phyloP scores from a whole-genome alignment of 2,797 vertebrate genomes.

The Danio tinwini region DNA sequence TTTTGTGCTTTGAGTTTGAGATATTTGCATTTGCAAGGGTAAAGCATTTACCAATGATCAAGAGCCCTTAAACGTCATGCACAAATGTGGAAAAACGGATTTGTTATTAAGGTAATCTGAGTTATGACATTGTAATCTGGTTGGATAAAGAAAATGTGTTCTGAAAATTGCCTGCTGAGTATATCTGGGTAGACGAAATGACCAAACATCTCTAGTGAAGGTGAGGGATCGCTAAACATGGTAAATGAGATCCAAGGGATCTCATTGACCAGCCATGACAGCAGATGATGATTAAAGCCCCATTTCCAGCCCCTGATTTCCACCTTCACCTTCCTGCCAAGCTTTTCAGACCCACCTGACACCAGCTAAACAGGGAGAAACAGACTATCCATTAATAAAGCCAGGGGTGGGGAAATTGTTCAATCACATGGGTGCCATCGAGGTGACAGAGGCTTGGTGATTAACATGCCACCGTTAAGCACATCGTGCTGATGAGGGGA shows the following conservation, averaged over 20 bases:
- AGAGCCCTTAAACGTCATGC: no score
- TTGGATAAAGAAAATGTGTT: no score
- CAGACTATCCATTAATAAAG: constrained; percentile 7
- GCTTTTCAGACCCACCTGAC: not conserved
- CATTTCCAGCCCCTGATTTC: not conserved
- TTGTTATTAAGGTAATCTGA: no score
- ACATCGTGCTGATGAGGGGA: constrained; percentile 6
- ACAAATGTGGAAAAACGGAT: no score
- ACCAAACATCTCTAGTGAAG: not conserved
- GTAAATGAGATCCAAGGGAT: constrained; percentile 19
- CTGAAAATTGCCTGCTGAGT: not conserved
- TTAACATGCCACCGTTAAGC: constrained; percentile 17
- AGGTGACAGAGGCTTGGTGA: constrained; percentile 7
- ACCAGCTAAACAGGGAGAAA: not conserved
- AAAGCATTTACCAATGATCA: no score
- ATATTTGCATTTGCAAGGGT: no score
- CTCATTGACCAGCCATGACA: not conserved
- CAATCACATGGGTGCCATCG: constrained; percentile 21
- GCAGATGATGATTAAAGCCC: constrained; percentile 13
- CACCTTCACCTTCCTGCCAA: not conserved
- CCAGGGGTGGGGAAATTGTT: constrained; percentile 23
- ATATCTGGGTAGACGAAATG: not conserved
- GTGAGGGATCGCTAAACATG: not conserved
- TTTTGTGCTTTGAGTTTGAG: no score
- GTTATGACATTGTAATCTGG: no score